These are phyloP conservation scores for Heliothis subflexa DNA, from an alignment of 1,140 invertebrate genomes.

Conservation along the genomic window DNA sequence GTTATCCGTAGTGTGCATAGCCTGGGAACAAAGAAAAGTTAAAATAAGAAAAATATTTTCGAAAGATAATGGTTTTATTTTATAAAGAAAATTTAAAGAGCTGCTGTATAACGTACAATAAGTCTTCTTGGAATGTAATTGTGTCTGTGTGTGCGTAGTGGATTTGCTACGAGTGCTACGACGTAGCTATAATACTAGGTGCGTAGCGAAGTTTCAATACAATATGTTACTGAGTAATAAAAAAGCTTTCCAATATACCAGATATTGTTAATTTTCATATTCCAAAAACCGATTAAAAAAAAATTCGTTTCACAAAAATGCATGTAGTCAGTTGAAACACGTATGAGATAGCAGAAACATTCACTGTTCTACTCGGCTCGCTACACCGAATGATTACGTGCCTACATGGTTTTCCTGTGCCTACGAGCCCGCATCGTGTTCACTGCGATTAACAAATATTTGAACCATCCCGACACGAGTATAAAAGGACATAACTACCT, in stretches of 20 bases:
- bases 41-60: background rate
- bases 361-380: background rate
- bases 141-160: background rate
- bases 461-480: background rate
- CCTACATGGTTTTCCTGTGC: background rate
- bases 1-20: constrained; percentile 96
- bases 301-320: background rate
- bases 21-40: constrained; percentile 84
- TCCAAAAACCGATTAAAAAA: background rate
- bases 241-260: background rate
- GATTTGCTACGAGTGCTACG: constrained; percentile 19
- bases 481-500: too few relatives aligned
- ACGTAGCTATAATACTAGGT: background rate
- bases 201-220: background rate
- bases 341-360: background rate
- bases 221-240: background rate
- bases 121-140: too few relatives aligned
- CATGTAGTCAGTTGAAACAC: background rate
- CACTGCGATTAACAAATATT: constrained; percentile 5
- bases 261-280: too few relatives aligned
- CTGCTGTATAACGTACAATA: too few relatives aligned
- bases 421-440: background rate
- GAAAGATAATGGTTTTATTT: background rate
- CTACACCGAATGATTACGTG: background rate
- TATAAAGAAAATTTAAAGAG: too few relatives aligned